A percentile compares a stretch with the other conserved stretches of the same genome.
Evolutionary conservation across 2,888 invertebrate species (phyloP).

Genomic region (Lobophora halterata): DNA sequence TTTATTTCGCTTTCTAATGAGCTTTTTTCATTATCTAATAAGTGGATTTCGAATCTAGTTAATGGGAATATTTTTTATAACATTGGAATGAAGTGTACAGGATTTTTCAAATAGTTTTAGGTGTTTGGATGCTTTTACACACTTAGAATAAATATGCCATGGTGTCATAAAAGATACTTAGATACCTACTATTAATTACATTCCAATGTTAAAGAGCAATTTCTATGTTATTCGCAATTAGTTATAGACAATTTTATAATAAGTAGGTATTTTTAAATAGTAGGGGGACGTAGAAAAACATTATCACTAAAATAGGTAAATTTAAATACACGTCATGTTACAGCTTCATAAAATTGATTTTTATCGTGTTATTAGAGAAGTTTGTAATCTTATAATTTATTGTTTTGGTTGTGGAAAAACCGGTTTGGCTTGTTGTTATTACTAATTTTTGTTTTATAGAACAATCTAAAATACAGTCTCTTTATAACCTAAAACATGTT

Average conservation of each 20-base stretch:
- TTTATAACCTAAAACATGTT: conserved; percentile 17
- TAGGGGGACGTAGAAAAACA: conserved; percentile 25
- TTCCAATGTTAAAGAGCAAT: conserved; percentile 56
- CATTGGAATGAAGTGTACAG: conserved; percentile 37
- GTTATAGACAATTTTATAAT: conserved; percentile 73
- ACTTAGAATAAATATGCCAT: conserved; percentile 63
- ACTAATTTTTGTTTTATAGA: conserved; percentile 56
- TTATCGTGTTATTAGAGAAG: conserved; percentile 36
- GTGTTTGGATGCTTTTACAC: conserved; percentile 80
- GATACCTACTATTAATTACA: too few relatives aligned
- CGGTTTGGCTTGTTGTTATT: conserved; percentile 58
- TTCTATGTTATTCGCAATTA: conserved; percentile 63
- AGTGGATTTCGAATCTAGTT: too few relatives aligned
- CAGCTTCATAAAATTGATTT: conserved; percentile 33
- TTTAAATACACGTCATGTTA: conserved; percentile 39
- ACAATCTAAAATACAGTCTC: conserved; percentile 29
- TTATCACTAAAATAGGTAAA: conserved; percentile 27
- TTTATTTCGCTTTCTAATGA: too few relatives aligned
- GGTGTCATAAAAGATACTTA: conserved; percentile 51
- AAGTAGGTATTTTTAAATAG: conserved; percentile 32
- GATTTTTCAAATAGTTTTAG: conserved; percentile 56
- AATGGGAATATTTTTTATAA: conserved; percentile 2
- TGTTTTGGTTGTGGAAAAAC: conserved; percentile 40
- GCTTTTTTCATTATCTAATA: too few relatives aligned
- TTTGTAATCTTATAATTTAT: conserved; percentile 33